These are phyloP conservation scores for Onychomys arenicola DNA, from an alignment of 2,797 vertebrate species.

Conservation along the genomic window DNA sequence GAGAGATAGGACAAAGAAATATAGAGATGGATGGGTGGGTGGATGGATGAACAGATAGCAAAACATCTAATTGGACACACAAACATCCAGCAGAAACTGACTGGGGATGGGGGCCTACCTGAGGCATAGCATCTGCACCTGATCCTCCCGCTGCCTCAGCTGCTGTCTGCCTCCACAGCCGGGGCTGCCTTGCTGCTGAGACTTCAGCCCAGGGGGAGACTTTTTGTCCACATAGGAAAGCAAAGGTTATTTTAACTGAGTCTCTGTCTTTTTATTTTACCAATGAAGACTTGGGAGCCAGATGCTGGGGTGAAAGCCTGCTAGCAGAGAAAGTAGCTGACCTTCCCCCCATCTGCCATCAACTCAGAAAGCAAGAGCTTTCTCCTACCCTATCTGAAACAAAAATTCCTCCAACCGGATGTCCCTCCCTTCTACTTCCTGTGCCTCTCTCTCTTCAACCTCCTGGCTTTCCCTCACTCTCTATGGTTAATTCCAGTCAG, in stretches of 20 bases:
- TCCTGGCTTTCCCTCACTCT: background rate
- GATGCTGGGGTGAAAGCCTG: background rate
- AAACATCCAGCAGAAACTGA: background rate
- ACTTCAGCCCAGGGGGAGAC: no score
- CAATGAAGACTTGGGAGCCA: background rate
- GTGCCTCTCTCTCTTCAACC: background rate
- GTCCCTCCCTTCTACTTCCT: background rate
- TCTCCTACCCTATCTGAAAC: background rate
- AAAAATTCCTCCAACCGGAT: background rate
- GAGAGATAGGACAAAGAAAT: no score
- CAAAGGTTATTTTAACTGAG: background rate
- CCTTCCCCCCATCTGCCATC: background rate
- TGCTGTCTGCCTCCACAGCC: background rate
- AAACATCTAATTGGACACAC: background rate
- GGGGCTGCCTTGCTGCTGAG: background rate
- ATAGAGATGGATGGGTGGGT: no score
- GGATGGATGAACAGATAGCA: no score
- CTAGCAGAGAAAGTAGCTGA: background rate
- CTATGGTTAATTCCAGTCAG: background rate
- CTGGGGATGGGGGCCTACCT: no score
- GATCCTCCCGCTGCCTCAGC: no score
- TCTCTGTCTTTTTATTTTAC: background rate
- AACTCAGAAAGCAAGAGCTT: background rate
- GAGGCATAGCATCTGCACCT: no score
- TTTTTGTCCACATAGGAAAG: background rate